Evolutionary conservation across 2,888 invertebrate species (phyloP).

Genomic region (Drosophila helvetica): DNA sequence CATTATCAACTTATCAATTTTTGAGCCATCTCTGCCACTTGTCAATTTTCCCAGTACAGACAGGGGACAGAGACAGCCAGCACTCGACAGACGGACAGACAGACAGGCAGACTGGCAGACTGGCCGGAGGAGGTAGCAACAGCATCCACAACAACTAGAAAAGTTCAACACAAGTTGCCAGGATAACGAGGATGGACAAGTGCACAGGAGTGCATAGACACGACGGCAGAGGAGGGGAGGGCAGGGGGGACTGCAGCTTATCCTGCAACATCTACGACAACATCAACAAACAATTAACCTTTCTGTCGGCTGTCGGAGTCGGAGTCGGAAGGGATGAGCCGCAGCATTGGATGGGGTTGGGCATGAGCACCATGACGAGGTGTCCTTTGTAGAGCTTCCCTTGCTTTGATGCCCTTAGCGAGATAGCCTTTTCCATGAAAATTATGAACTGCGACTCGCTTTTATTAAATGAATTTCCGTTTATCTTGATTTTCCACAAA

Average conservation of each 20-base stretch:
- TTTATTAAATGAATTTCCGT: slow-evolving; percentile 35
- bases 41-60: slow-evolving; percentile 51
- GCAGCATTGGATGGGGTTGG: slow-evolving; percentile 34
- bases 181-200: slow-evolving; percentile 74
- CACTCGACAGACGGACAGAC: not conserved
- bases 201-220: slow-evolving; percentile 42
- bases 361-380: not conserved
- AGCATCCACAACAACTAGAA: slow-evolving; percentile 2
- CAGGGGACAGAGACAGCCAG: not conserved
- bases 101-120: no score
- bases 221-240: not conserved
- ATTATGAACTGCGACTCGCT: slow-evolving; percentile 39
- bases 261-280: slow-evolving; percentile 51
- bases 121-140: not conserved
- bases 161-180: slow-evolving; percentile 61
- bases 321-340: slow-evolving; percentile 35
- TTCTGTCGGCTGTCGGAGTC: slow-evolving; percentile 46
- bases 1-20: slow-evolving; percentile 23
- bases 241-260: slow-evolving; percentile 39
- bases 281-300: slow-evolving; percentile 71
- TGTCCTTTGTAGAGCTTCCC: slow-evolving; percentile 49
- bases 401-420: slow-evolving; percentile 44
- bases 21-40: slow-evolving; percentile 37
- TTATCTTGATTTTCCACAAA: slow-evolving; percentile 40
- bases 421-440: slow-evolving; percentile 28